Conservation (phyloP, 1,140 invertebrate genomes). For the Drepana arcuata region DNA sequence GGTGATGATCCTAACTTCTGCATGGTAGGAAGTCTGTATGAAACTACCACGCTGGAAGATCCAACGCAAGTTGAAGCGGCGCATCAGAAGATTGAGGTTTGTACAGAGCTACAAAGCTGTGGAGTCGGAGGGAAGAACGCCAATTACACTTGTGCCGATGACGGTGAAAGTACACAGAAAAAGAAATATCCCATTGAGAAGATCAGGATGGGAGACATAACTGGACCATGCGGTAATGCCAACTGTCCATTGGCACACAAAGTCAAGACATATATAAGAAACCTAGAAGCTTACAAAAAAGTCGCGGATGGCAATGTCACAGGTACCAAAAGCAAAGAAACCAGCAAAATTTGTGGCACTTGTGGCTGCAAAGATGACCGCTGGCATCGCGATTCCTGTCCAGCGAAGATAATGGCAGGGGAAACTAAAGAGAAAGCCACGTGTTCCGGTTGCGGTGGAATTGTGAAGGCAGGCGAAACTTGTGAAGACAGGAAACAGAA, state of each 20-base stretch:
- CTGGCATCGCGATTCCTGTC: conserved; percentile 48
- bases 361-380: conserved; percentile 59
- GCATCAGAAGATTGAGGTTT: conserved; percentile 46
- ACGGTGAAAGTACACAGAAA: conserved; percentile 6
- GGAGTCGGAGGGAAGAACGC: conserved; percentile 19
- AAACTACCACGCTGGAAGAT: conserved; percentile 56
- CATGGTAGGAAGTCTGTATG: conserved; percentile 59
- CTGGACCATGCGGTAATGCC: conserved; percentile 54
- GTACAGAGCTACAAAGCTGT: conserved; percentile 54
- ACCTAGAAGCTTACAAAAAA: conserved; percentile 49
- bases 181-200: conserved; percentile 50
- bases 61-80: conserved; percentile 34
- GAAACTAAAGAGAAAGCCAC: conserved; percentile 20
- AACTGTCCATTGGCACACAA: conserved; percentile 58
- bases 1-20: conserved; percentile 55
- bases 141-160: conserved; percentile 26
- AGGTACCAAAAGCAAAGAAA: conserved; percentile 23
- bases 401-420: too few species aligned
- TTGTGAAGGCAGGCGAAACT: conserved; percentile 28
- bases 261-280: conserved; percentile 54
- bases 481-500: conserved; percentile 44
- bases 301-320: conserved; percentile 25
- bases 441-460: conserved; percentile 46
- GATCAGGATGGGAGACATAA: conserved; percentile 60
- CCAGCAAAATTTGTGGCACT: conserved; percentile 46